A percentile compares a stretch with the other conserved stretches of the same genome.
Evolutionary conservation across 1,140 invertebrate genomes (phyloP).

Genomic region (Aphidius gifuensis): DNA sequence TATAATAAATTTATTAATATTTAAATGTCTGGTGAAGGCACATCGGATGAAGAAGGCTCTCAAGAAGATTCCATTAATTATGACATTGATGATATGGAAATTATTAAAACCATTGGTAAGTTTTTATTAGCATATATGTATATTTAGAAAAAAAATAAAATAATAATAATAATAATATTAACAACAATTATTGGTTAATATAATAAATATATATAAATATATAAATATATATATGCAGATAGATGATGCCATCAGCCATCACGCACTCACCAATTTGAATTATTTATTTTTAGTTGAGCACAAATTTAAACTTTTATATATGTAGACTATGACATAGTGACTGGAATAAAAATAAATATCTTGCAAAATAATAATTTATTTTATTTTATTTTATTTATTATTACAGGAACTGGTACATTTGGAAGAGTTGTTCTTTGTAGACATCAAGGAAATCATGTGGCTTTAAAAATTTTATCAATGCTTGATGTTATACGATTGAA

Average conservation of each 20-base stretch:
- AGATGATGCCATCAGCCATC: too few species aligned
- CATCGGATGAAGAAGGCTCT: conserved; percentile 50
- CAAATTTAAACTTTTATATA: too few species aligned
- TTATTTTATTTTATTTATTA: conserved; percentile 6
- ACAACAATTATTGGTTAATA: too few species aligned
- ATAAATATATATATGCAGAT: too few species aligned
- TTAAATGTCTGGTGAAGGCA: conserved; percentile 43
- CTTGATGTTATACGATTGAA: conserved; percentile 89
- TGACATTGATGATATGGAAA: conserved; percentile 73
- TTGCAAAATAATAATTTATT: background rate
- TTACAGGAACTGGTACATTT: conserved; percentile 88
- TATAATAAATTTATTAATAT: background rate
- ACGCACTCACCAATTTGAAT: too few species aligned
- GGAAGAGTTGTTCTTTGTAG: conserved; percentile 84
- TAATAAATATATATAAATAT: too few species aligned
- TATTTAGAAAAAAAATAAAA: background rate
- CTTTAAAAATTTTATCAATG: conserved; percentile 90
- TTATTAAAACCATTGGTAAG: conserved; percentile 80
- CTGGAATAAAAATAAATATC: too few species aligned
- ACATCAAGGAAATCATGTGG: conserved; percentile 66
- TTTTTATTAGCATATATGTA: conserved; percentile 14
- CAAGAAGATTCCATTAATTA: conserved; percentile 66
- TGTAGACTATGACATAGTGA: too few species aligned
- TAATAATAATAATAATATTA: background rate
- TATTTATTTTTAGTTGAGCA: too few species aligned